phyloP scores from a whole-genome alignment of 1,140 invertebrate genomes.

The Bombus waltoni region DNA sequence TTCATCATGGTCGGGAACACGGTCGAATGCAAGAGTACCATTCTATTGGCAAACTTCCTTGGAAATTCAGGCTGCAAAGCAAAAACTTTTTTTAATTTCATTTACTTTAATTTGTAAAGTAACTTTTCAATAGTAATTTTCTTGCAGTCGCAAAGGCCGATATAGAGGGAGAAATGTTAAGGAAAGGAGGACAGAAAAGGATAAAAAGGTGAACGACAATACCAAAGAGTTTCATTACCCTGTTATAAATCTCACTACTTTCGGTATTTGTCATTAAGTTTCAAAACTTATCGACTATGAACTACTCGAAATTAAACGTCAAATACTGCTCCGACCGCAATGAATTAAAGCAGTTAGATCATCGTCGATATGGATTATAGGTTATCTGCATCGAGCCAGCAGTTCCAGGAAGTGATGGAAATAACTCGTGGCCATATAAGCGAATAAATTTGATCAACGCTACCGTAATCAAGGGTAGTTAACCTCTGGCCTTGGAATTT shows the following conservation, averaged over 20 bases:
- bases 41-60: constrained; percentile 73
- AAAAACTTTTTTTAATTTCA: constrained; percentile 80
- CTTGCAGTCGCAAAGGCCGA: constrained; percentile 55
- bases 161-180: constrained; percentile 26
- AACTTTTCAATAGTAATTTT: constrained; percentile 78
- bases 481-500: background rate
- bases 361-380: too few relatives aligned
- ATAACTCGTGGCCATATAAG: too few relatives aligned
- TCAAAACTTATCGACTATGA: background rate
- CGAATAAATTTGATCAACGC: too few relatives aligned
- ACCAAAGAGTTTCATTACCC: constrained; percentile 50
- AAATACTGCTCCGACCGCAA: too few relatives aligned
- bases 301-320: too few relatives aligned
- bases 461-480: background rate
- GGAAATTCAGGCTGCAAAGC: constrained; percentile 74
- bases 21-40: constrained; percentile 76
- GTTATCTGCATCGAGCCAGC: too few relatives aligned
- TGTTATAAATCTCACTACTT: constrained; percentile 65
- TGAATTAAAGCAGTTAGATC: too few relatives aligned
- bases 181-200: background rate
- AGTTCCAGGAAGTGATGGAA: too few relatives aligned
- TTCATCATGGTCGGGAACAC: constrained; percentile 76
- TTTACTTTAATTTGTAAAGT: constrained; percentile 79
- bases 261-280: constrained; percentile 33
- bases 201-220: constrained; percentile 38